These are phyloP conservation scores for Dascillus cervinus DNA, from an alignment of 2,888 invertebrate genomes.

Conservation along the genomic window DNA sequence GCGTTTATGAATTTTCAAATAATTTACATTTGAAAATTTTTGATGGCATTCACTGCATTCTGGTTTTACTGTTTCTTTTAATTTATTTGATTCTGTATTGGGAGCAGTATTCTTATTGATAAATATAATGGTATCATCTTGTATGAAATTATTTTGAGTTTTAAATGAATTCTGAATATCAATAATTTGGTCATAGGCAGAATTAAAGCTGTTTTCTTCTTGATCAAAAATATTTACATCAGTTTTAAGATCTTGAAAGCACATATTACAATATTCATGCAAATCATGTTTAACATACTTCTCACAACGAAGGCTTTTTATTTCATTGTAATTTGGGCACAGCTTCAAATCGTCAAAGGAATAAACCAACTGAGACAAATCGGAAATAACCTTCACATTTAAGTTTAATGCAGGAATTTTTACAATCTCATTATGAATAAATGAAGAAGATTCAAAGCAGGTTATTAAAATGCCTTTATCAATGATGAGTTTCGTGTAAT, in stretches of 20 bases:
- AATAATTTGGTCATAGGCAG: background rate
- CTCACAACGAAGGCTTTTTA: conserved; percentile 7
- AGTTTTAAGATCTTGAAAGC: conserved; percentile 1
- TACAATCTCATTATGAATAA: conserved; percentile 22
- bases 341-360: conserved; percentile 18
- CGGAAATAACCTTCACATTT: conserved; percentile 20
- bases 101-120: background rate
- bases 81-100: background rate
- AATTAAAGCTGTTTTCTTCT: background rate
- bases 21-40: conserved; percentile 7
- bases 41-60: conserved; percentile 5
- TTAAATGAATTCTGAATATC: background rate
- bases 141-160: no score
- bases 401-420: conserved; percentile 19
- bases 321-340: conserved; percentile 13
- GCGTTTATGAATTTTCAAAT: conserved; percentile 10
- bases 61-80: background rate
- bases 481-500: conserved; percentile 16
- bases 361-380: conserved; percentile 20
- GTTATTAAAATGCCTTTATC: conserved; percentile 24
- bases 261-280: conserved; percentile 13
- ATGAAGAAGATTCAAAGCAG: conserved; percentile 16
- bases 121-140: no score
- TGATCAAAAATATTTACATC: background rate
- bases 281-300: conserved; percentile 9